Percentiles rank a stretch among this genome's conserved stretches.
Conservation (phyloP, 2,797 vertebrate genomes). For the Mionectes olivaceus region DNA sequence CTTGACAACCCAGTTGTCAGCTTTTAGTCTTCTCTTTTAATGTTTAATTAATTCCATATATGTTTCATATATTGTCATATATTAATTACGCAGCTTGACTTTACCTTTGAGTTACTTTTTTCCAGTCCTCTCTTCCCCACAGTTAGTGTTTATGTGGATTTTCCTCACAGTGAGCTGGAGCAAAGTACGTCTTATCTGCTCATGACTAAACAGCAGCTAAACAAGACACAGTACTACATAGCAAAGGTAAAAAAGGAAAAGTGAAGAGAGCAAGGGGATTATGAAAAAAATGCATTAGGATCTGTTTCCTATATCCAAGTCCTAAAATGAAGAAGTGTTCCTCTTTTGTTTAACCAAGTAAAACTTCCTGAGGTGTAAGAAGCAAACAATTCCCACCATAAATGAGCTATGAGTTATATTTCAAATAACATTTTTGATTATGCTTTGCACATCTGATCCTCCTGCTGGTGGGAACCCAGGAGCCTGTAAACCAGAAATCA, state of each 20-base stretch:
- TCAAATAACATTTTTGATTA: background rate
- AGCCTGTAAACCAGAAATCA: background rate
- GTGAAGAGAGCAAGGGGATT: background rate
- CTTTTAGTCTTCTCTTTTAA: background rate
- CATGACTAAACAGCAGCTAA: background rate
- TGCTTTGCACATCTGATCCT: background rate
- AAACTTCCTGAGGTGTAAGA: background rate
- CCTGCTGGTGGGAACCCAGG: background rate
- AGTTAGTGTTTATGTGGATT: background rate
- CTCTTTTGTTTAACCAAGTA: background rate
- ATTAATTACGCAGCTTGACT: background rate
- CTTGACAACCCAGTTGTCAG: background rate
- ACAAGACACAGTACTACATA: background rate
- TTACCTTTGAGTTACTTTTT: background rate
- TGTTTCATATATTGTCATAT: background rate
- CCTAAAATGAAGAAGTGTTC: background rate
- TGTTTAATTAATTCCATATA: background rate
- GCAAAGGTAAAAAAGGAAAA: background rate
- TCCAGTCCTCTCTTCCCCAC: rapidly evolving
- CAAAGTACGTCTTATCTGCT: background rate
- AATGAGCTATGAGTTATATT: background rate
- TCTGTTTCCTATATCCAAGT: background rate
- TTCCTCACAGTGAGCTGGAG: background rate
- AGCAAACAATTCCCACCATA: background rate
- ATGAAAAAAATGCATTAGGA: background rate